phyloP scores from a whole-genome alignment of 2,888 invertebrate species.

The Philhelius pedissequus region DNA sequence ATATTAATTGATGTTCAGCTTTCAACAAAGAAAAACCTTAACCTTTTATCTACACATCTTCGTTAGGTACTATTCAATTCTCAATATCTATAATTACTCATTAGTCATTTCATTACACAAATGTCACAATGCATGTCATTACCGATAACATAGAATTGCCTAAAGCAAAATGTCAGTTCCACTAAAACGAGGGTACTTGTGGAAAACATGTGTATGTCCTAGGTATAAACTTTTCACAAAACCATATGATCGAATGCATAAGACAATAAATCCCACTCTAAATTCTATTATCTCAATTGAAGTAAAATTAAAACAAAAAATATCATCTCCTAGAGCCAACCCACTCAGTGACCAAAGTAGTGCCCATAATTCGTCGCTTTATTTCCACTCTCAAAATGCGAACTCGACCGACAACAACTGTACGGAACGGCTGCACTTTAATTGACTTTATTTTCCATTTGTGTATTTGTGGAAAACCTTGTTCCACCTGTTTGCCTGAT shows the following conservation, averaged over 20 bases:
- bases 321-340: slow-evolving; percentile 41
- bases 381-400: slow-evolving; percentile 2
- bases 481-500: slow-evolving; percentile 55
- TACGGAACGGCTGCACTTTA: slow-evolving; percentile 16
- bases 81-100: neutral
- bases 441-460: slow-evolving; percentile 61
- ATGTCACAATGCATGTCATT: neutral
- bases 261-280: slow-evolving; percentile 6
- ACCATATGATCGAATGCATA: neutral
- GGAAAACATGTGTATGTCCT: neutral
- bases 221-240: neutral
- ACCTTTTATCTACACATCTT: too few species aligned
- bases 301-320: neutral
- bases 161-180: neutral
- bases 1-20: too few species aligned
- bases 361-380: slow-evolving; percentile 22
- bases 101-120: neutral
- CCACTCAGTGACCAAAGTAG: slow-evolving; percentile 40
- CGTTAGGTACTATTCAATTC: neutral
- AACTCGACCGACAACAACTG: neutral
- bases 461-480: slow-evolving; percentile 63
- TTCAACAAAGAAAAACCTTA: neutral
- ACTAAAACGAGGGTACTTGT: neutral
- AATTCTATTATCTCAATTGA: neutral
- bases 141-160: neutral